Evolutionary conservation across 1,140 invertebrate species (phyloP).

Genomic region (Streblospio benedicti): DNA sequence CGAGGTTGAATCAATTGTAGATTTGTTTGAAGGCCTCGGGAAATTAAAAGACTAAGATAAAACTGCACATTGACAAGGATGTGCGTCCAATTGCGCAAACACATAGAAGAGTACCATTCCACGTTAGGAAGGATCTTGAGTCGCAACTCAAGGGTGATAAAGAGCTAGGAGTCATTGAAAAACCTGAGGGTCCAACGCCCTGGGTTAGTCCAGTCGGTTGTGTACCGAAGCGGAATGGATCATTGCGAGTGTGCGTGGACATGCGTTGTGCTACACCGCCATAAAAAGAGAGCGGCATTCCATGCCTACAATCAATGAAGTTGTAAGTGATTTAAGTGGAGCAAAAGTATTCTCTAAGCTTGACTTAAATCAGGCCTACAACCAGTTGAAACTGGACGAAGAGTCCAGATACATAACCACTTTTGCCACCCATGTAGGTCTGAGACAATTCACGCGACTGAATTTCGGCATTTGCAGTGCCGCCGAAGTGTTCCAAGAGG

Average conservation of each 20-base stretch:
- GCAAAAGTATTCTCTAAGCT: background rate
- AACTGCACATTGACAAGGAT: constrained; percentile 24
- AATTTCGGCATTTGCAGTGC: background rate
- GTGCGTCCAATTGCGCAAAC: constrained; percentile 21
- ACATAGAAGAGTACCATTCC: constrained; percentile 22
- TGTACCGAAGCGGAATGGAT: constrained; percentile 16
- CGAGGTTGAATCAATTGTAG: no score
- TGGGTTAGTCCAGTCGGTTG: constrained; percentile 29
- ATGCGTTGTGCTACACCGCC: background rate
- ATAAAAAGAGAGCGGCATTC: no score
- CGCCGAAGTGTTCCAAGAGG: background rate
- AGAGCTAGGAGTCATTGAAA: constrained; percentile 27
- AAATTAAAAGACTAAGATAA: constrained; percentile 18
- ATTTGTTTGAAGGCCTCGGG: constrained; percentile 7
- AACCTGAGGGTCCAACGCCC: constrained; percentile 23
- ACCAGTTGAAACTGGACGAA: background rate
- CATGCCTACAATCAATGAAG: background rate
- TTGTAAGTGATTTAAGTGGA: background rate
- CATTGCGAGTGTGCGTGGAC: background rate
- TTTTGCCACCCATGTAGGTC: no score
- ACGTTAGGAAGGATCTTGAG: constrained; percentile 20
- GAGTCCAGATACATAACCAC: constrained; percentile 7
- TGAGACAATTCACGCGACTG: background rate
- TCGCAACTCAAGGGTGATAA: constrained; percentile 21
- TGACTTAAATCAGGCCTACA: background rate